These are phyloP conservation scores for Cheilosia scutellata DNA, from an alignment of 2,888 invertebrate species.

Conservation along the genomic window DNA sequence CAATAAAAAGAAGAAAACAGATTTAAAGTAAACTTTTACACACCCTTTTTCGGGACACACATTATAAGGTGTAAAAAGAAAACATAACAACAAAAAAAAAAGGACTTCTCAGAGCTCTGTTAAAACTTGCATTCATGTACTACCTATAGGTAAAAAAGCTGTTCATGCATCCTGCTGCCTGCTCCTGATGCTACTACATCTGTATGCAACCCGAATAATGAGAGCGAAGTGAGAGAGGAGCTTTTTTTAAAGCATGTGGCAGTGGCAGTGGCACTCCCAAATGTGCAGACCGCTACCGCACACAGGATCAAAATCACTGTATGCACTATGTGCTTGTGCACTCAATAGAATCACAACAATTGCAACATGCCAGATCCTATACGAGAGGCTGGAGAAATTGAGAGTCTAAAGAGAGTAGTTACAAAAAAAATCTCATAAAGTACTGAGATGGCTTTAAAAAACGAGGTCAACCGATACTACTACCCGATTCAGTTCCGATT, in stretches of 20 bases:
- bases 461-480: slow-evolving; percentile 79
- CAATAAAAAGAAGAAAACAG: slow-evolving; percentile 20
- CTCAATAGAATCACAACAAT: slow-evolving; percentile 33
- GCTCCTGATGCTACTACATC: slow-evolving; percentile 37
- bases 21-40: slow-evolving; percentile 72
- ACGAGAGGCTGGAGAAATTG: slow-evolving; percentile 4
- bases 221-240: slow-evolving; percentile 43
- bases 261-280: slow-evolving; percentile 61
- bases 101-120: slow-evolving; percentile 31
- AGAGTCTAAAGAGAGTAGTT: slow-evolving; percentile 7
- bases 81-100: neutral
- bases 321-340: neutral
- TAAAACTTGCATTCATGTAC: slow-evolving; percentile 57
- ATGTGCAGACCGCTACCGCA: slow-evolving; percentile 26
- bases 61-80: slow-evolving; percentile 40
- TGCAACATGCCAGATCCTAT: slow-evolving; percentile 26
- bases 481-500: slow-evolving; percentile 79
- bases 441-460: slow-evolving; percentile 71
- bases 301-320: slow-evolving; percentile 55
- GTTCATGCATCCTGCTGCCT: slow-evolving; percentile 23
- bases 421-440: slow-evolving; percentile 39
- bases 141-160: slow-evolving; percentile 62
- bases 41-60: slow-evolving; percentile 73
- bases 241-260: slow-evolving; percentile 36
- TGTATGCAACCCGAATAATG: slow-evolving; percentile 9